Evolutionary conservation across 2,797 vertebrate species (phyloP).

Genomic region (Esox masquinongy): DNA sequence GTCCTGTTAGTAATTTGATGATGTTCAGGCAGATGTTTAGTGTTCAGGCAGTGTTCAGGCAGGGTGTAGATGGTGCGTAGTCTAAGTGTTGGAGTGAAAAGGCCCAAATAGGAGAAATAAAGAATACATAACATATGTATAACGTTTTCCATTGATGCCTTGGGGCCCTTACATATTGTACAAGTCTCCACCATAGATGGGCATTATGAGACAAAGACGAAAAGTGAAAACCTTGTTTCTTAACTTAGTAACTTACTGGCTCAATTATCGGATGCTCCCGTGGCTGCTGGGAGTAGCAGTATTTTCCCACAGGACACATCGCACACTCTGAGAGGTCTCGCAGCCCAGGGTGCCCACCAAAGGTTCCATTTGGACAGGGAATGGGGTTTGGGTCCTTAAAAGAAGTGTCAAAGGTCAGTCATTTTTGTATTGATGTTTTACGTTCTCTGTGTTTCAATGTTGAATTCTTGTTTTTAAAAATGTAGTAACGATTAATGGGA

Average conservation of each 20-base stretch:
- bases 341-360: slow-evolving; percentile 75
- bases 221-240: neutral
- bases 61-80: no score
- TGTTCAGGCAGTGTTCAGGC: no score
- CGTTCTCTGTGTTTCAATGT: neutral
- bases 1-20: no score
- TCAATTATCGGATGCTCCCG: slow-evolving; percentile 74
- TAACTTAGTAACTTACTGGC: slow-evolving; percentile 71
- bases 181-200: neutral
- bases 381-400: slow-evolving; percentile 76
- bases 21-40: no score
- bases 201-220: neutral
- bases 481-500: neutral
- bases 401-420: neutral
- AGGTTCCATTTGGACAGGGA: slow-evolving; percentile 88
- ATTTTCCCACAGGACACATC: slow-evolving; percentile 79
- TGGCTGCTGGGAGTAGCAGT: slow-evolving; percentile 78
- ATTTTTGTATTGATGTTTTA: neutral
- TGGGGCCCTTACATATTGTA: neutral
- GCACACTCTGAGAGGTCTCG: slow-evolving; percentile 76
- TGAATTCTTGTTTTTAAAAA: neutral
- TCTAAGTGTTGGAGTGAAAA: neutral
- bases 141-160: neutral
- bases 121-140: neutral
- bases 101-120: neutral